Evolutionary conservation across 1,140 invertebrate species (phyloP).

Genomic region (Harpegnathos saltator): DNA sequence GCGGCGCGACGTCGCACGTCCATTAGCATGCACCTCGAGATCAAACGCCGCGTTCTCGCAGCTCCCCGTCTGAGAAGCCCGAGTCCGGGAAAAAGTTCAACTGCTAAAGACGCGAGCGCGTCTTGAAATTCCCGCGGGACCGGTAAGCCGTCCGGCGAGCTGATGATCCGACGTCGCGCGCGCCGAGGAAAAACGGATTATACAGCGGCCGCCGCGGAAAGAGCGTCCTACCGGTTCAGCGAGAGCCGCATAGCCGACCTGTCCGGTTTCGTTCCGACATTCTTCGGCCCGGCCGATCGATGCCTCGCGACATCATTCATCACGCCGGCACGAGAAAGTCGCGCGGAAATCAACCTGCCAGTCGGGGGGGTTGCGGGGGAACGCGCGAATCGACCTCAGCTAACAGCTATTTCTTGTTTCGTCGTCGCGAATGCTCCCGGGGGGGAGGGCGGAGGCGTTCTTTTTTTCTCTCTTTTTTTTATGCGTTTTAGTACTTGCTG

Average conservation of each 20-base stretch:
- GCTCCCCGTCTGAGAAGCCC: conserved; percentile 65
- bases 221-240: conserved; percentile 13
- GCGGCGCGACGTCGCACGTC: conserved; percentile 61
- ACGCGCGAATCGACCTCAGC: no score
- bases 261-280: not conserved
- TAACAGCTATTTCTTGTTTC: no score
- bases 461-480: no score
- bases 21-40: conserved; percentile 73
- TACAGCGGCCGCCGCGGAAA: conserved; percentile 47
- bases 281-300: not conserved
- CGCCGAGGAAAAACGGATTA: conserved; percentile 50
- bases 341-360: no score
- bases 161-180: conserved; percentile 32
- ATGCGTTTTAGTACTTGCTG: no score
- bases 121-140: conserved; percentile 62
- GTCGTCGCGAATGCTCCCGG: no score
- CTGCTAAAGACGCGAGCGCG: conserved; percentile 65
- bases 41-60: conserved; percentile 47
- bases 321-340: not conserved
- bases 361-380: no score
- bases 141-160: conserved; percentile 44
- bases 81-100: conserved; percentile 72
- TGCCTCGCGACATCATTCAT: not conserved
- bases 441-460: no score
- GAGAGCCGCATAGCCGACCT: not conserved